These are phyloP conservation scores for Siphamia tubifer DNA, from an alignment of 2,113 vertebrate genomes.

Conservation along the genomic window DNA sequence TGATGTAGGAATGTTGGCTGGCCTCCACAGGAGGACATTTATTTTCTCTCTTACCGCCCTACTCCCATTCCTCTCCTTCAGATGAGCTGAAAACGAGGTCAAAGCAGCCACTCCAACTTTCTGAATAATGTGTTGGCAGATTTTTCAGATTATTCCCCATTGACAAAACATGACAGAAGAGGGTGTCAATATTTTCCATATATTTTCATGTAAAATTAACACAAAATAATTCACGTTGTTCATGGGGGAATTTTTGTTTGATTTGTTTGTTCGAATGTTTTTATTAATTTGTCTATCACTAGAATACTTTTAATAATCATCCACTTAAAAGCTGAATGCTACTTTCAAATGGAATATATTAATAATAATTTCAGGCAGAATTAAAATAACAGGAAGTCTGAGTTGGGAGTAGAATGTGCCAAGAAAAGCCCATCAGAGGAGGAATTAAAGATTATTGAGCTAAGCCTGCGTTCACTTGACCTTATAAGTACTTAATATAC, in stretches of 20 bases:
- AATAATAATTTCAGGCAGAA: background rate
- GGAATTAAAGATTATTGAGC: conserved; percentile 70
- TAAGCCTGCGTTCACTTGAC: conserved; percentile 63
- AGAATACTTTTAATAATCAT: background rate
- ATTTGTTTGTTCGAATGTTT: background rate
- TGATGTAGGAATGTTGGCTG: conserved; percentile 71
- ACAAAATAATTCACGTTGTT: background rate
- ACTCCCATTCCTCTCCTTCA: conserved; percentile 40
- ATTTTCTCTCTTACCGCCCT: conserved; percentile 40
- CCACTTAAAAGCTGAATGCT: background rate
- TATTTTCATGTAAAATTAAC: background rate
- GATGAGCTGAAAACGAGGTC: conserved; percentile 73
- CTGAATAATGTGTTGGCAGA: background rate
- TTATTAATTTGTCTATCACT: too few relatives aligned
- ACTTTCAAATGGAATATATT: conserved; percentile 7
- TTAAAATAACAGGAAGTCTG: conserved; percentile 25
- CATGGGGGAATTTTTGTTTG: background rate
- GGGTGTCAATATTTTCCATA: background rate
- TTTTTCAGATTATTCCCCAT: background rate
- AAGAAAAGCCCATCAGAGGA: conserved; percentile 58
- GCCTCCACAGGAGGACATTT: conserved; percentile 51
- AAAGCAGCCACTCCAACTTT: conserved; percentile 56
- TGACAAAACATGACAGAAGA: background rate
- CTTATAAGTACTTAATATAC: conserved; percentile 62
- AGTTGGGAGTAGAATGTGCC: conserved; percentile 32